phyloP scores from a whole-genome alignment of 2,888 invertebrate species.

The Drosophila colorata region DNA sequence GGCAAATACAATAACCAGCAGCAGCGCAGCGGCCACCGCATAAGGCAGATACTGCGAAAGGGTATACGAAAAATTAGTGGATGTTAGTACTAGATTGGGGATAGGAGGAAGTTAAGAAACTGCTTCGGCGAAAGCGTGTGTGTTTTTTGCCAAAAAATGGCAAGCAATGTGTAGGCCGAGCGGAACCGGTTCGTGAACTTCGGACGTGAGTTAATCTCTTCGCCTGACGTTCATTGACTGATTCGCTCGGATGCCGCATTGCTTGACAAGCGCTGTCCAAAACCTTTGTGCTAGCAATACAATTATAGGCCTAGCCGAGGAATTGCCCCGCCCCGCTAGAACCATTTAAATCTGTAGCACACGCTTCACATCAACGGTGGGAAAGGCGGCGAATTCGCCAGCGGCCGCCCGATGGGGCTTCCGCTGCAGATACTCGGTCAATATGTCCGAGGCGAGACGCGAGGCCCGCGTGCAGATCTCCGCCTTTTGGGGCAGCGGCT shows the following conservation, averaged over 20 bases:
- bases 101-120: slow-evolving; percentile 6
- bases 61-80: slow-evolving; percentile 22
- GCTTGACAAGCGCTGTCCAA: not conserved
- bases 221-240: not conserved
- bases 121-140: slow-evolving; percentile 14
- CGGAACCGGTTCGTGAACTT: not conserved
- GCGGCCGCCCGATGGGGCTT: slow-evolving; percentile 84
- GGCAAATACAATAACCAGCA: slow-evolving; percentile 17
- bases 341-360: slow-evolving; percentile 75
- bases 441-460: slow-evolving; percentile 83
- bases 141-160: slow-evolving; percentile 1
- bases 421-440: slow-evolving; percentile 84
- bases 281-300: slow-evolving; percentile 58
- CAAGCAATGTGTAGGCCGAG: slow-evolving; percentile 1
- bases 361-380: slow-evolving; percentile 84
- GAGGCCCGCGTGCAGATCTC: slow-evolving; percentile 82
- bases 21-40: slow-evolving; percentile 9
- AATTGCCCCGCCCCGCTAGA: slow-evolving; percentile 10
- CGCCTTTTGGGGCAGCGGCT: slow-evolving; percentile 72
- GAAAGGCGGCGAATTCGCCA: slow-evolving; percentile 84
- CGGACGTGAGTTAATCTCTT: not conserved
- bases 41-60: slow-evolving; percentile 24
- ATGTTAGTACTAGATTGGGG: slow-evolving; percentile 8
- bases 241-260: not conserved
- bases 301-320: slow-evolving; percentile 39